A percentile compares a stretch with the other conserved stretches of the same genome.
Conservation (phyloP, 2,113 vertebrate species). For the Protobothrops mucrosquamatus region DNA sequence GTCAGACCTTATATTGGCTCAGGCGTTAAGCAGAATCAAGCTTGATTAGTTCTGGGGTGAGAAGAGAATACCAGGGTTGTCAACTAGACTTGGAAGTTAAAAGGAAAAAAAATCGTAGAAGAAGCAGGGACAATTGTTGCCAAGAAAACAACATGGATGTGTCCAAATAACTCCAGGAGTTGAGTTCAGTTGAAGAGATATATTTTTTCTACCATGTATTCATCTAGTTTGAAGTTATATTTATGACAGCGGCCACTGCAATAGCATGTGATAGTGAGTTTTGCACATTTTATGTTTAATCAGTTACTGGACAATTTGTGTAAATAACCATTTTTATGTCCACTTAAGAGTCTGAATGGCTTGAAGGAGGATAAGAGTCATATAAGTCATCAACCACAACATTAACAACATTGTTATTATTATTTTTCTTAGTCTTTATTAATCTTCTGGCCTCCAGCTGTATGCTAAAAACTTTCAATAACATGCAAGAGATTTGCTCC, state of each 20-base stretch:
- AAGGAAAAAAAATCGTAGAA: background rate
- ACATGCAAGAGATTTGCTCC: background rate
- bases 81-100: background rate
- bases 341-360: background rate
- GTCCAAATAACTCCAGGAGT: background rate
- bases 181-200: background rate
- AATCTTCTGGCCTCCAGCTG: background rate
- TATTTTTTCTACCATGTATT: background rate
- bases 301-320: background rate
- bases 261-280: background rate
- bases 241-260: background rate
- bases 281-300: background rate
- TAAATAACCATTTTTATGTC: background rate
- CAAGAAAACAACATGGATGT: background rate
- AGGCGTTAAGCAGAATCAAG: background rate
- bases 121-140: background rate
- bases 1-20: background rate
- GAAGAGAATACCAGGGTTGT: background rate
- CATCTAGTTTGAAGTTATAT: background rate
- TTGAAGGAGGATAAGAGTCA: background rate
- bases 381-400: background rate
- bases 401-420: background rate
- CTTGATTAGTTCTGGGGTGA: background rate
- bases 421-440: background rate
- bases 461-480: background rate